A percentile compares a stretch with the other conserved stretches of the same genome.
phyloP scores from a whole-genome alignment of 2,113 vertebrate species.

The Menura novaehollandiae region DNA sequence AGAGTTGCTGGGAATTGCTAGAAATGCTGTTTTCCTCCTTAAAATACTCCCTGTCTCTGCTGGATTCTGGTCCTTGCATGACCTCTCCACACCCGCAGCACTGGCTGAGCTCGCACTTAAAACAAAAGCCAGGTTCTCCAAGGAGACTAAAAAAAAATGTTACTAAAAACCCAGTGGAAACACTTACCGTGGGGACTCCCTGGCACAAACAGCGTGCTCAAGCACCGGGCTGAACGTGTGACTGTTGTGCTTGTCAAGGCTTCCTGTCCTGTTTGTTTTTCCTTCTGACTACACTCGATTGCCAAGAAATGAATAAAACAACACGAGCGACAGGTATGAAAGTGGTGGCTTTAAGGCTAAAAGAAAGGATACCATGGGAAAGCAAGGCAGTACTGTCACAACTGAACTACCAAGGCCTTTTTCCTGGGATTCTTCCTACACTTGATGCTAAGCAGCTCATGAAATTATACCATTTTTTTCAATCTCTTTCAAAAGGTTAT shows the following conservation, averaged over 20 bases:
- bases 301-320: constrained; percentile 52
- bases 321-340: not conserved
- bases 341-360: not conserved
- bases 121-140: constrained; percentile 28
- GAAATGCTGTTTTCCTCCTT: not conserved
- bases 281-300: constrained; percentile 49
- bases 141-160: constrained; percentile 1
- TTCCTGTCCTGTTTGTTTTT: constrained; percentile 68
- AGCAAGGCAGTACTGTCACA: not conserved
- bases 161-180: constrained; percentile 11
- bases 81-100: not conserved
- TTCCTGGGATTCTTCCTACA: not conserved
- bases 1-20: not conserved
- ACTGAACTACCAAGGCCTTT: not conserved
- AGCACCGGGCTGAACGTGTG: not conserved
- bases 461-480: not conserved
- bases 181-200: not conserved
- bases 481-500: not conserved
- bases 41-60: not conserved
- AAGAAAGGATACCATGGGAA: not conserved
- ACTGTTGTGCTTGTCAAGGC: constrained; percentile 37
- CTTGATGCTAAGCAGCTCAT: not conserved
- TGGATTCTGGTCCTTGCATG: not conserved
- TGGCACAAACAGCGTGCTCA: not conserved
- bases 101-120: not conserved